phyloP scores from a whole-genome alignment of 1,140 invertebrate species.

The Drosophila grimshawi region DNA sequence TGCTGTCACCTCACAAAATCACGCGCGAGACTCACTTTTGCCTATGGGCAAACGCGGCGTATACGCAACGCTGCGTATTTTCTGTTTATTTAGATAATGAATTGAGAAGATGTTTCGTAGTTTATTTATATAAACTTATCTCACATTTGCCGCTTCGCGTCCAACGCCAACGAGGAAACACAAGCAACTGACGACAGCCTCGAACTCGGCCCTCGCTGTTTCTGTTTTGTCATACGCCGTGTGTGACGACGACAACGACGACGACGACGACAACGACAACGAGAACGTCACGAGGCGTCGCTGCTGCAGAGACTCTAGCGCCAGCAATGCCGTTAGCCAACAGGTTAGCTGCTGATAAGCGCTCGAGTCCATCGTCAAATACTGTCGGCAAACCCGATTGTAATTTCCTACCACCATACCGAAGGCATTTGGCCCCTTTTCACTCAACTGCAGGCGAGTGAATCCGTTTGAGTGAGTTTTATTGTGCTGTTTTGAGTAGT shows the following conservation, averaged over 20 bases:
- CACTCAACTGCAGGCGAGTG: slow-evolving; percentile 38
- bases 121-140: slow-evolving; percentile 21
- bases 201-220: slow-evolving; percentile 26
- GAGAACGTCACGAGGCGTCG: slow-evolving; percentile 18
- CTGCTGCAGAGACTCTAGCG: slow-evolving; percentile 8
- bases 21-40: slow-evolving; percentile 28
- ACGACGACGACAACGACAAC: not conserved
- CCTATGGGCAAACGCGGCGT: slow-evolving; percentile 17
- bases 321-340: slow-evolving; percentile 55
- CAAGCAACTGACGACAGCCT: slow-evolving; percentile 69
- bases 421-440: not conserved
- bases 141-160: slow-evolving; percentile 60
- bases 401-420: slow-evolving; percentile 13
- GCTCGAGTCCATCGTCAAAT: slow-evolving; percentile 42
- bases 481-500: not conserved
- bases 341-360: slow-evolving; percentile 76
- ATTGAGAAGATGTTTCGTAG: slow-evolving; percentile 23
- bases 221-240: slow-evolving; percentile 37
- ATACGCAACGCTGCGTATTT: slow-evolving; percentile 32
- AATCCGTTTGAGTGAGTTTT: slow-evolving; percentile 13
- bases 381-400: slow-evolving; percentile 15
- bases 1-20: slow-evolving; percentile 17
- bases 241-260: slow-evolving; percentile 20
- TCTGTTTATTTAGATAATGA: slow-evolving; percentile 35
- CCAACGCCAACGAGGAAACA: slow-evolving; percentile 71